Evolutionary conservation across 2,113 vertebrate species (phyloP).

Genomic region (Malurus elegans): DNA sequence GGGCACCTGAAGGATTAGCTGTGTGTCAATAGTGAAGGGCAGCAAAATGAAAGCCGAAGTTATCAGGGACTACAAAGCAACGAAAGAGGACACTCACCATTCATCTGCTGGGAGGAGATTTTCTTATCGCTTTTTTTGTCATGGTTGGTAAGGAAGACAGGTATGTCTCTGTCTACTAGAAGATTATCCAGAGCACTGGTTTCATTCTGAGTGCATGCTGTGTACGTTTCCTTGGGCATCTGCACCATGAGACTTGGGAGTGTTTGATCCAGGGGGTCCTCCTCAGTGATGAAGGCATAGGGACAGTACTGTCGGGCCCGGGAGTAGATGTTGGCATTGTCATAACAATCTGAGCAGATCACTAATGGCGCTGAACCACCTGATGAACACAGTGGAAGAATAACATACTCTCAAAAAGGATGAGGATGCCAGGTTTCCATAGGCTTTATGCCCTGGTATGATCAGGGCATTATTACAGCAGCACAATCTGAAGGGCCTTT

Average conservation of each 20-base stretch:
- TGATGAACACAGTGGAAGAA: neutral
- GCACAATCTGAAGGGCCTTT: neutral
- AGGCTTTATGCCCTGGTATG: neutral
- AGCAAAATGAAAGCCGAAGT: neutral
- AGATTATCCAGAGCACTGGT: conserved; percentile 71
- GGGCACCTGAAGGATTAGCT: neutral
- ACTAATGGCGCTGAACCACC: conserved; percentile 77
- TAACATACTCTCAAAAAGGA: neutral
- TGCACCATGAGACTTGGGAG: conserved; percentile 75
- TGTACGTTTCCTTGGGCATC: conserved; percentile 68
- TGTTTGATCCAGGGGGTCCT: conserved; percentile 81
- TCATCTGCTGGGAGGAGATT: conserved; percentile 57
- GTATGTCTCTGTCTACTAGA: conserved; percentile 71
- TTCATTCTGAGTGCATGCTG: conserved; percentile 66
- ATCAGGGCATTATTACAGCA: neutral
- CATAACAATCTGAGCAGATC: conserved; percentile 96
- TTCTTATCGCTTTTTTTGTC: conserved; percentile 77
- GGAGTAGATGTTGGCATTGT: conserved; percentile 94
- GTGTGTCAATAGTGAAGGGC: neutral
- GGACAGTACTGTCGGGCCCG: conserved; percentile 90
- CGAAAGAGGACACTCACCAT: conserved; percentile 72
- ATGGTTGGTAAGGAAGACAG: conserved; percentile 73
- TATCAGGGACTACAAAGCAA: neutral
- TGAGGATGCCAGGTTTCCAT: neutral
- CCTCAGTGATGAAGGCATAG: conserved; percentile 86